Conservation (phyloP, 2,888 invertebrate genomes). For the Diadromus collaris region DNA sequence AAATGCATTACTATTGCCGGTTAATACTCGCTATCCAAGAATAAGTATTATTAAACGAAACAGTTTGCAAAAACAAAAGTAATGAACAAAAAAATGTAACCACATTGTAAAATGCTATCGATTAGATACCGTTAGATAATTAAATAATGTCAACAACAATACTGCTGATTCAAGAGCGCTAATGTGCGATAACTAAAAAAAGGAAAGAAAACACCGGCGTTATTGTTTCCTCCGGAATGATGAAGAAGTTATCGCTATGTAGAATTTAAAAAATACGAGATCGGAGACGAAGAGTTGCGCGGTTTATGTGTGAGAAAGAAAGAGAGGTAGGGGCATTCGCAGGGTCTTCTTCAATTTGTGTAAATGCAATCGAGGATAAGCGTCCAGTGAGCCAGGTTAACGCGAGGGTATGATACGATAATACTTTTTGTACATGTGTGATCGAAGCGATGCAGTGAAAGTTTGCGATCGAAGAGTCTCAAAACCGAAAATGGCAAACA, state of each 20-base stretch:
- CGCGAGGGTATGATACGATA: conserved; percentile 22
- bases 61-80: conserved; percentile 22
- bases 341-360: conserved; percentile 43
- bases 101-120: conserved; percentile 50
- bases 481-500: conserved; percentile 75
- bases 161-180: conserved; percentile 54
- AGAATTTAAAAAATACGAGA: conserved; percentile 28
- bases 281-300: conserved; percentile 11
- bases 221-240: conserved; percentile 22
- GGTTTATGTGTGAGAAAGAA: not conserved
- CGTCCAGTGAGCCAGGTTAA: conserved; percentile 11
- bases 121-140: conserved; percentile 45
- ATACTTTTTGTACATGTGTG: conserved; percentile 70
- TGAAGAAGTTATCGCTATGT: not conserved
- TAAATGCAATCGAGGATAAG: conserved; percentile 36
- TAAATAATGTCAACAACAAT: conserved; percentile 37
- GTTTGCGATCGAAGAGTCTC: conserved; percentile 61
- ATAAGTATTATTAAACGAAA: conserved; percentile 43
- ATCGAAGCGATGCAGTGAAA: conserved; percentile 31
- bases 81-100: conserved; percentile 30
- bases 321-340: conserved; percentile 58
- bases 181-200: conserved; percentile 37
- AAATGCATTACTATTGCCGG: conserved; percentile 56
- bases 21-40: conserved; percentile 57
- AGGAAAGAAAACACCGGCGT: conserved; percentile 23